These are phyloP conservation scores for Sandelia bainsii DNA, from an alignment of 2,797 vertebrate species.

Conservation along the genomic window DNA sequence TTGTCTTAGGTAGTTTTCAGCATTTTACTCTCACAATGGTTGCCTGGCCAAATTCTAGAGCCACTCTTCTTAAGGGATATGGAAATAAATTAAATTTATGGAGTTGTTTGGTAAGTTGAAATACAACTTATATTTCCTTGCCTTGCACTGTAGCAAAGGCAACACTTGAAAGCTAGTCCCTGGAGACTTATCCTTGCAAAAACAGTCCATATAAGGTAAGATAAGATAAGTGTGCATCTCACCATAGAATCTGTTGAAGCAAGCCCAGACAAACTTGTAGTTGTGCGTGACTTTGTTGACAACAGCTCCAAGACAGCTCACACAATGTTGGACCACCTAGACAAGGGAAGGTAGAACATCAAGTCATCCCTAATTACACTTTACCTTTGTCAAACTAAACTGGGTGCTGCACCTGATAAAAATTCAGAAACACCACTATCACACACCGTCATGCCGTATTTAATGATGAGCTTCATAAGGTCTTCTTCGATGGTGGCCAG, in stretches of 20 bases:
- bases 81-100: background rate
- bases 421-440: background rate
- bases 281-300: constrained; percentile 98
- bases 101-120: background rate
- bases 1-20: background rate
- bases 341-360: constrained; percentile 6
- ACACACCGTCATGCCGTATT: constrained; percentile 98
- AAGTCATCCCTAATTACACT: constrained; percentile 1
- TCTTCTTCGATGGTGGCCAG: constrained; percentile 98
- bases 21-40: background rate
- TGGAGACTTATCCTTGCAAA: background rate
- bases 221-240: constrained; percentile 68
- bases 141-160: background rate
- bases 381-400: constrained; percentile 3
- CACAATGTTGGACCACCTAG: constrained; percentile 97
- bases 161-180: background rate
- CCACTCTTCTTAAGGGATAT: background rate
- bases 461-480: constrained; percentile 99
- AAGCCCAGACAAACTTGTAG: constrained; percentile 98
- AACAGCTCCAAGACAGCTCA: constrained; percentile 96
- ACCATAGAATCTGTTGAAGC: constrained; percentile 98
- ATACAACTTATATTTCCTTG: background rate
- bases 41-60: background rate
- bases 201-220: background rate
- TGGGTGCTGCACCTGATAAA: no score